Conservation (phyloP, 2,797 vertebrate species). For the Tinamus major region DNA sequence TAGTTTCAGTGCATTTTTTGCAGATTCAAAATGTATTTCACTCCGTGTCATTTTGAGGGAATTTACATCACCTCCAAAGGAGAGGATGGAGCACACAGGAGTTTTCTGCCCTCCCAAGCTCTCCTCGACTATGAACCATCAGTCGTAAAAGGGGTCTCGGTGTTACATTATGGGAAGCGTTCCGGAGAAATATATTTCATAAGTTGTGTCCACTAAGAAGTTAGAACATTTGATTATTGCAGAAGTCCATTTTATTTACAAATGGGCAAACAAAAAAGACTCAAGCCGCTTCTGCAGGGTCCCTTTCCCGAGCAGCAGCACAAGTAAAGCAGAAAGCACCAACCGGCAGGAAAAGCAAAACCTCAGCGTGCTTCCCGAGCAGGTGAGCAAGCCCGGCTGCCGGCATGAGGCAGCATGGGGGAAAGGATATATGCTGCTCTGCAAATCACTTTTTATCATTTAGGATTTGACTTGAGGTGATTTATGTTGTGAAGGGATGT, state of each 20-base stretch:
- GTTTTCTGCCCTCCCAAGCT: neutral
- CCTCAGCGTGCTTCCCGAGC: neutral
- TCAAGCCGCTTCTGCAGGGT: neutral
- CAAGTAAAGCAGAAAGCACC: neutral
- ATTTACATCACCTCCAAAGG: neutral
- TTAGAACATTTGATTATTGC: neutral
- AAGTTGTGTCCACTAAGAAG: neutral
- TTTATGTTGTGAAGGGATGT: neutral
- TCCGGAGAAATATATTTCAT: neutral
- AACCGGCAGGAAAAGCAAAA: neutral
- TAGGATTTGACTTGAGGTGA: neutral
- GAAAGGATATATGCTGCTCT: neutral
- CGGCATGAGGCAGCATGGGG: neutral
- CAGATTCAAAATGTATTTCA: neutral
- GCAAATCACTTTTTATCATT: neutral
- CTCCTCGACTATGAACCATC: neutral
- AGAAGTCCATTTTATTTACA: neutral
- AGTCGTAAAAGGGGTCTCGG: neutral
- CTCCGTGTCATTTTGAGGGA: neutral
- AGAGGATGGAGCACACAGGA: neutral
- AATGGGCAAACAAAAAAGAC: fast-evolving
- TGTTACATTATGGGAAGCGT: neutral
- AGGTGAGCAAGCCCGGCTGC: neutral
- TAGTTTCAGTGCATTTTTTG: neutral
- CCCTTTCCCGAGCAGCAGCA: neutral